Evolutionary conservation across 2,797 vertebrate species (phyloP), one percentile per base, ranked within the genome.

Genomic region (Chaetodon trifasciatus): DNA sequence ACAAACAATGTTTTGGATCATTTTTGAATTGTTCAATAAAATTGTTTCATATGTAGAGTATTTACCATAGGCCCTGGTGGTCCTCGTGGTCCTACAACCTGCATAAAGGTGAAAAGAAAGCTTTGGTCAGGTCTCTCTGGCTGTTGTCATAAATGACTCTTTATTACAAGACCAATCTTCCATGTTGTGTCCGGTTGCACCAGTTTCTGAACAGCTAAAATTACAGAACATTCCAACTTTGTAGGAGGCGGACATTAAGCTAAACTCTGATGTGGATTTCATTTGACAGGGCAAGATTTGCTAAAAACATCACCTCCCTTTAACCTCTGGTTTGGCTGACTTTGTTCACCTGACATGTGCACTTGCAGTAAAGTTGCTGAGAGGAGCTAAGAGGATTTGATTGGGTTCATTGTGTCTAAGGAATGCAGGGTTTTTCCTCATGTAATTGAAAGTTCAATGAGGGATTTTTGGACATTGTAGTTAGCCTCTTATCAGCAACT

Each of bases 1-100:
- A 50, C 2, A 52, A 62, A 15, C 17, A 28, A 8, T 32, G 13
- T 3, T 10, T 37, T 12, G 2, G n/a, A 39, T 32, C 28, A 32
- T 32, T 32, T 32, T 32, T 32, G n/a, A n/a, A n/a, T n/a, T n/a
- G n/a, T n/a, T 44, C 3, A 16, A 42, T 53, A 5, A 56, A 44
- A 64, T 42, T 0, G 49, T 70, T n/a, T n/a, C n/a, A n/a, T n/a
- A 57, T 13, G 6, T 23, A 0, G 42, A 1, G 28, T 82, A 58
- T 84, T 93, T 94, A 98, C 98, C 97, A 98, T 97, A 9, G 97
- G 97, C 76, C 98, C 98, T 57, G 95, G 92, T 81, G 97, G 97
- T 95, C 98, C 98, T 95, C 79, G 96, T 91, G 97, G 97, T 96
- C 97, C 98, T 95, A 97, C 83, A 64, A 97, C 95, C 97, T 99